Evolutionary conservation across 2,888 invertebrate genomes (phyloP).

Genomic region (Sabatieria punctata): DNA sequence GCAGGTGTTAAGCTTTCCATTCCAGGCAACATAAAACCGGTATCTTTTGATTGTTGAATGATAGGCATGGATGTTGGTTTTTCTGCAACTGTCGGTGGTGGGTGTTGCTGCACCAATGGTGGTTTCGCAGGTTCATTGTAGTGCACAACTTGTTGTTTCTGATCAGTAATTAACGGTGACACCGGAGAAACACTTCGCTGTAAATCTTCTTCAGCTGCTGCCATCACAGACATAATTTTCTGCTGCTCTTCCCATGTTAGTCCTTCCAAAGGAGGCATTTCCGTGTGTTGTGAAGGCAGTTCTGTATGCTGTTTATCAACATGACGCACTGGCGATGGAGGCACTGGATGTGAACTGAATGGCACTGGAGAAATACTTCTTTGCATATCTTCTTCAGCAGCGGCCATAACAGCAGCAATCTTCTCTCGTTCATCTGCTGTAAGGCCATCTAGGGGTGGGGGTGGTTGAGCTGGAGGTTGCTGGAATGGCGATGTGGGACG

Average conservation of each 20-base stretch:
- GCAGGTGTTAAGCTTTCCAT: no score
- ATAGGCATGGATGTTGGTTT: no score
- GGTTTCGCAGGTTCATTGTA: background rate
- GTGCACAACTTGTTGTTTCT: background rate
- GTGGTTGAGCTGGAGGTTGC: background rate
- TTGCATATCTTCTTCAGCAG: slow-evolving; percentile 35
- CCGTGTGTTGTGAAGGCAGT: background rate
- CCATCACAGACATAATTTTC: slow-evolving; percentile 44
- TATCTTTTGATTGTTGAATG: no score
- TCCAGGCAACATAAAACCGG: no score
- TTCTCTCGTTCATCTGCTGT: slow-evolving; percentile 43
- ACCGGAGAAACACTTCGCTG: no score
- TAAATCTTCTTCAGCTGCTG: slow-evolving; percentile 39
- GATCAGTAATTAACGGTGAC: background rate
- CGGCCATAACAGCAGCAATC: slow-evolving; percentile 43
- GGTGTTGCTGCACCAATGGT: no score
- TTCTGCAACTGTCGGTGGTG: no score
- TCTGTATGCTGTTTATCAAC: background rate
- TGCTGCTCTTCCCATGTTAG: slow-evolving; percentile 42
- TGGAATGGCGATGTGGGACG: background rate
- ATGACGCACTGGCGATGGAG: background rate
- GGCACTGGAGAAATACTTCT: background rate
- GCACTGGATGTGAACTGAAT: background rate
- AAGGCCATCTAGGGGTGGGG: slow-evolving; percentile 21
- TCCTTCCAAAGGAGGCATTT: background rate